These are phyloP conservation scores for Drosophila nigromelanica DNA, from an alignment of 1,140 invertebrate genomes.

Conservation along the genomic window DNA sequence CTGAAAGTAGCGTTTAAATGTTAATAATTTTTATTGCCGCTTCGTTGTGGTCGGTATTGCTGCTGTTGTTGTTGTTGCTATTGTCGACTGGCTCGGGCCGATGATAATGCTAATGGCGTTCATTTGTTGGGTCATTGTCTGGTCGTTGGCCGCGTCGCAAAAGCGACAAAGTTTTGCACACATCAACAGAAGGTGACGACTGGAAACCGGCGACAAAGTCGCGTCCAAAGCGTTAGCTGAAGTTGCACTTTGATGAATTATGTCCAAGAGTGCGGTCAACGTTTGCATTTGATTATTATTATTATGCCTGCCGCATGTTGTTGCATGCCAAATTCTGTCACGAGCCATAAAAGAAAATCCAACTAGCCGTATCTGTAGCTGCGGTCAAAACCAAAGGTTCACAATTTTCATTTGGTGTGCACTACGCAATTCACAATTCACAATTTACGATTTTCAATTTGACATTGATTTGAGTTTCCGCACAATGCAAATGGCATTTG, in stretches of 20 bases:
- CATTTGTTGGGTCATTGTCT: slow-evolving; percentile 78
- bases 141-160: slow-evolving; percentile 75
- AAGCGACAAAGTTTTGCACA: slow-evolving; percentile 70
- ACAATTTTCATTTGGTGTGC: slow-evolving; percentile 1
- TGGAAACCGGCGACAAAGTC: slow-evolving; percentile 19
- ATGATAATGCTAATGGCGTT: slow-evolving; percentile 81
- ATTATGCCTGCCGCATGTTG: slow-evolving; percentile 36
- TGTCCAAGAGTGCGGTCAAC: not conserved
- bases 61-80: slow-evolving; percentile 34
- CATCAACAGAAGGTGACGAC: slow-evolving; percentile 61
- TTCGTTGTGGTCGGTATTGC: slow-evolving; percentile 50
- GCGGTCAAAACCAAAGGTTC: slow-evolving; percentile 24
- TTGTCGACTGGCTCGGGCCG: slow-evolving; percentile 33
- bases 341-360: slow-evolving; percentile 1
- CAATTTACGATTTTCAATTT: slow-evolving; percentile 22
- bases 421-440: slow-evolving; percentile 8
- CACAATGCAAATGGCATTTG: slow-evolving; percentile 54
- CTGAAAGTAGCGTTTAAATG: slow-evolving; percentile 73
- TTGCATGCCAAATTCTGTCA: slow-evolving; percentile 14
- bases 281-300: slow-evolving; percentile 5
- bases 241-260: slow-evolving; percentile 7
- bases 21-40: slow-evolving; percentile 80
- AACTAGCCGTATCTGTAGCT: not conserved
- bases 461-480: slow-evolving; percentile 75
- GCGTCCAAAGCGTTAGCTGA: slow-evolving; percentile 12